Base-by-base conservation (phyloP, 2,797 vertebrate species). In the Pygocentrus nattereri region DNA sequence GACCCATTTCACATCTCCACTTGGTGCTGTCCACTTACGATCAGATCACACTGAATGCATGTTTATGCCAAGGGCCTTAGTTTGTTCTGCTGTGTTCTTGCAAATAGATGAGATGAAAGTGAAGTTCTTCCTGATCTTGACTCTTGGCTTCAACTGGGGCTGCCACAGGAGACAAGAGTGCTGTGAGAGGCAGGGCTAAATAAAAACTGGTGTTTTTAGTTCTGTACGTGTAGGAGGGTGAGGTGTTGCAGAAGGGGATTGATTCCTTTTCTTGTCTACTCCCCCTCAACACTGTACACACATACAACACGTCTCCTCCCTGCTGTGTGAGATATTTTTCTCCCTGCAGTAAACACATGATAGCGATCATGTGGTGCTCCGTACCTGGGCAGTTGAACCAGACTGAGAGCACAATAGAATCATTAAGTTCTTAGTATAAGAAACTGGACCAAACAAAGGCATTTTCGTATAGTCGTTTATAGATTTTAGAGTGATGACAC, bases 291-390 rank as follows among this genome's bases (percentile, higher is more conserved):
- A 67, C 75, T 15, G 21, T 58, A 34, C 30, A 38, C 73, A 41
- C 23, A 74, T 23, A 5, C 21, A 19, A 54, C 47, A 73, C 56
- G 54, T 31, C 30, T 38, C 47, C 52, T 64, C 62, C 72, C 84
- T 82, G 76, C 62, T 0, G 0, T 85, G 74, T 72, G 84, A 52
- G 61, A 58, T 82, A 52, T 89, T 27, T 69, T 85, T 82, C 59
- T 81, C 68, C 61, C 18, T 72, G 88, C 82, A 85, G 47, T 79
- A 80, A 84, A 85, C 78, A 64, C 62, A 44, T 54, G 56, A 88
- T 85, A 73, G 59, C 65, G 27, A 54, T 69, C 73, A 69, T 61
- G 75, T 70, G 61, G 71, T 30, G 31, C 49, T 74, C 13, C 34
- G 74, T 44, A 10, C 41, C 6, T 44, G 41, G 8, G 6, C 12